Percentiles rank a stretch among this genome's conserved stretches.
These are phyloP conservation scores for Zygothrica quintamaculata DNA, from an alignment of 2,888 invertebrate genomes.

Conservation along the genomic window DNA sequence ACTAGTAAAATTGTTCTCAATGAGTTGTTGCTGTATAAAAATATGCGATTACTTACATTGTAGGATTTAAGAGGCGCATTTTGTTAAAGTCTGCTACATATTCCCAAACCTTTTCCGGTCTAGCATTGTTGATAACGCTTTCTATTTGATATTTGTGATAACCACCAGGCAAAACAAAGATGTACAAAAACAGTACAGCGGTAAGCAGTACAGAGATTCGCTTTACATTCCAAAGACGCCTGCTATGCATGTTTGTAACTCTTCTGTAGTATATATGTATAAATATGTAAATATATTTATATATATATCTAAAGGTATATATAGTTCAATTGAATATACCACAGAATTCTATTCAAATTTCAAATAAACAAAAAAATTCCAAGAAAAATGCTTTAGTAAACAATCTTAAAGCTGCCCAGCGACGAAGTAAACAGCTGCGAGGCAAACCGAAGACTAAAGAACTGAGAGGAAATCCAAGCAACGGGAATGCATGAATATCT, in stretches of 20 bases:
- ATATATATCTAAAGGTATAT: too few species aligned
- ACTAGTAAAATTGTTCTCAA: constrained; percentile 80
- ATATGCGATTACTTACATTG: constrained; percentile 87
- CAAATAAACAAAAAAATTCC: constrained; percentile 59
- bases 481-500: constrained; percentile 15
- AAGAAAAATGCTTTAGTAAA: constrained; percentile 15
- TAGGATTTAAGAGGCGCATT: constrained; percentile 89
- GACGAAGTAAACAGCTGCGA: constrained; percentile 40
- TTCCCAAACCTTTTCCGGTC: constrained; percentile 89
- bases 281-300: background rate
- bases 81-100: constrained; percentile 91
- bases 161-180: constrained; percentile 74
- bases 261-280: too few species aligned
- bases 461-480: constrained; percentile 19
- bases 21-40: constrained; percentile 1
- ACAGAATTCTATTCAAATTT: constrained; percentile 34
- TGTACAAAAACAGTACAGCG: constrained; percentile 67
- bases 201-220: constrained; percentile 52
- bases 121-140: constrained; percentile 85
- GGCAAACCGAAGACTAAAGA: constrained; percentile 39
- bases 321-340: too few species aligned
- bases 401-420: constrained; percentile 18
- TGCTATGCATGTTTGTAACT: constrained; percentile 69
- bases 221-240: constrained; percentile 72
- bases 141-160: constrained; percentile 85